These are phyloP conservation scores for Cynoglossus semilaevis DNA, from an alignment of 2,113 vertebrate species.

Conservation along the genomic window DNA sequence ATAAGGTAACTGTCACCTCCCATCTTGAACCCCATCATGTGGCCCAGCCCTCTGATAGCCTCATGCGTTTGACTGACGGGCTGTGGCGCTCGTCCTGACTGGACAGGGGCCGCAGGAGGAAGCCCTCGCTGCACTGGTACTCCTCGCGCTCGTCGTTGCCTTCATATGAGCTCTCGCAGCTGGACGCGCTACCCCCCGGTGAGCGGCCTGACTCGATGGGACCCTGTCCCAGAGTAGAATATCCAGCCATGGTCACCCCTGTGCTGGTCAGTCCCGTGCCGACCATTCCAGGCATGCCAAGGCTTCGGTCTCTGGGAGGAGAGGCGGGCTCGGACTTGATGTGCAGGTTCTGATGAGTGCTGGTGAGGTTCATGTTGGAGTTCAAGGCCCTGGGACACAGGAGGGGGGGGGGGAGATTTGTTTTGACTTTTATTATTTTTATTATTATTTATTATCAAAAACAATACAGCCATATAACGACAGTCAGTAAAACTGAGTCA, in stretches of 20 bases:
- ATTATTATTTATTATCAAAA: no score
- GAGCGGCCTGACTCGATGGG: conserved; percentile 84
- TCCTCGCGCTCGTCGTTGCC: conserved; percentile 93
- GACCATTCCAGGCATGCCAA: conserved; percentile 26
- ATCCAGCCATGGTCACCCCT: conserved; percentile 58
- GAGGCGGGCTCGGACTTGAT: conserved; percentile 99
- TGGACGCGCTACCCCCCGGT: conserved; percentile 94
- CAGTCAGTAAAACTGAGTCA: no score
- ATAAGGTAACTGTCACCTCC: conserved; percentile 56
- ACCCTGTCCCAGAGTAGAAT: conserved; percentile 31
- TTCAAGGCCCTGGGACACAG: conserved; percentile 89
- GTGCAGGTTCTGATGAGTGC: conserved; percentile 89
- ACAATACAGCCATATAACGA: no score
- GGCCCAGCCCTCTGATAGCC: conserved; percentile 94
- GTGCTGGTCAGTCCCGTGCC: not conserved
- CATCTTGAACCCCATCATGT: conserved; percentile 80
- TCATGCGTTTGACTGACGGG: conserved; percentile 93
- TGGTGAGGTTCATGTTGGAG: conserved; percentile 91
- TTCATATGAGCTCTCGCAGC: conserved; percentile 97
- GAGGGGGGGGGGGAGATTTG: conserved; percentile 31
- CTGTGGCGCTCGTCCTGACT: conserved; percentile 87
- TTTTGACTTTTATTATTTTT: no score
- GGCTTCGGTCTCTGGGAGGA: conserved; percentile 87
- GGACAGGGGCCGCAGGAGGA: conserved; percentile 86
- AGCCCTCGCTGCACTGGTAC: conserved; percentile 77